A percentile compares a stretch with the other conserved stretches of the same genome.
These are phyloP conservation scores for Pseudotriccus pelzelni DNA, from an alignment of 2,797 vertebrate species.

Conservation along the genomic window DNA sequence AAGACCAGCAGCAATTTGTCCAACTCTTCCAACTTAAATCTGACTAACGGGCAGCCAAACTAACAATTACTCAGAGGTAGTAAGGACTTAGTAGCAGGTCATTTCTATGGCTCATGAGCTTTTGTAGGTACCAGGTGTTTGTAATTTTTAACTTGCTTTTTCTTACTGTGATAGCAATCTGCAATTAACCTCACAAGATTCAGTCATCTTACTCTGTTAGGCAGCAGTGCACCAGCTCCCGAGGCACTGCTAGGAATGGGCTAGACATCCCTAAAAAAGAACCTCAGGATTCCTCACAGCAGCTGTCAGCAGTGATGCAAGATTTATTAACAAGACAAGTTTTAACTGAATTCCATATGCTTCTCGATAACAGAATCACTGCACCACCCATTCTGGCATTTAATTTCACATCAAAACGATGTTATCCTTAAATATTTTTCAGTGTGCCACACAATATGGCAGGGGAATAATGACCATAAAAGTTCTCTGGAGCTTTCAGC, in stretches of 20 bases:
- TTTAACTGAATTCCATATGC: conserved; percentile 12
- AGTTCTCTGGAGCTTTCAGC: neutral
- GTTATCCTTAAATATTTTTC: neutral
- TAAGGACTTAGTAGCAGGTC: neutral
- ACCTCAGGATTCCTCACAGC: neutral
- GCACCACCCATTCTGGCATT: neutral
- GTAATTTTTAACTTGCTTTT: conserved; percentile 34
- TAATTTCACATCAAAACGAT: neutral
- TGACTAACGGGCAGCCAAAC: neutral
- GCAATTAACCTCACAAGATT: neutral
- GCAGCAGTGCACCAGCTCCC: neutral
- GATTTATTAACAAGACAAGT: neutral
- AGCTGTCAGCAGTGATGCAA: neutral
- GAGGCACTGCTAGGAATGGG: neutral
- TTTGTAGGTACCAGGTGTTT: neutral
- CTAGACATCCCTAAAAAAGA: neutral
- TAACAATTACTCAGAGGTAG: conserved; percentile 1
- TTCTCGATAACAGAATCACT: neutral
- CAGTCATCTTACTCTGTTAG: neutral
- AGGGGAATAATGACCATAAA: neutral
- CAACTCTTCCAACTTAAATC: neutral
- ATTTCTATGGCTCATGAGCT: neutral
- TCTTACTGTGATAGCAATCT: conserved; percentile 7
- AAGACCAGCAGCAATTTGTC: conserved; percentile 17
- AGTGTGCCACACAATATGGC: neutral